phyloP scores from a whole-genome alignment of 2,797 vertebrate genomes.

The Odontamblyopus lacepedii region DNA sequence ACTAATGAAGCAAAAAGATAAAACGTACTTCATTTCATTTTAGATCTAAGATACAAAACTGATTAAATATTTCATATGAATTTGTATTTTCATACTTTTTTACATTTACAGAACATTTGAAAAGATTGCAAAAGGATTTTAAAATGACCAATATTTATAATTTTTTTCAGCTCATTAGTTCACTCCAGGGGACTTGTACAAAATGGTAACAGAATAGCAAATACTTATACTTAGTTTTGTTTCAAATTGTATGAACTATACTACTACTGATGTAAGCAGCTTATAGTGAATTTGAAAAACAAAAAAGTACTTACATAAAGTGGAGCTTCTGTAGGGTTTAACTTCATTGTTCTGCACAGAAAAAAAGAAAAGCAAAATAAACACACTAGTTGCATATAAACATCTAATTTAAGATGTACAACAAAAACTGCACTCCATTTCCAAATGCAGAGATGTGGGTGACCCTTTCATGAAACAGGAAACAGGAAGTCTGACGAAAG shows the following conservation, averaged over 20 bases:
- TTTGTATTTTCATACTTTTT: too few species aligned
- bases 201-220: neutral
- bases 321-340: slow-evolving; percentile 91
- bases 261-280: neutral
- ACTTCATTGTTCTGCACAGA: slow-evolving; percentile 88
- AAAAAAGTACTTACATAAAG: slow-evolving; percentile 86
- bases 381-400: neutral
- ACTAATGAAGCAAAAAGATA: neutral
- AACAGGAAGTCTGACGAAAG: slow-evolving; percentile 43
- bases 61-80: too few species aligned
- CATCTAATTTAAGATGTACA: neutral
- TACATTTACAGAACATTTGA: neutral
- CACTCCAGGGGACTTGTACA: neutral
- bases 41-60: too few species aligned
- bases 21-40: too few species aligned
- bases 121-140: neutral
- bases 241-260: neutral
- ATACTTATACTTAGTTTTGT: too few species aligned
- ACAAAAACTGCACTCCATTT: slow-evolving; percentile 1
- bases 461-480: slow-evolving; percentile 38
- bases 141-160: too few species aligned
- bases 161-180: too few species aligned
- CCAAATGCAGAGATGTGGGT: slow-evolving; percentile 28
- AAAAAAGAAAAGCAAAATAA: slow-evolving; percentile 16
- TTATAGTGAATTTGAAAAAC: neutral